A percentile compares a stretch with the other conserved stretches of the same genome.
These are phyloP conservation scores for Brachystomella parvula DNA, from an alignment of 1,140 invertebrate genomes.

Conservation along the genomic window DNA sequence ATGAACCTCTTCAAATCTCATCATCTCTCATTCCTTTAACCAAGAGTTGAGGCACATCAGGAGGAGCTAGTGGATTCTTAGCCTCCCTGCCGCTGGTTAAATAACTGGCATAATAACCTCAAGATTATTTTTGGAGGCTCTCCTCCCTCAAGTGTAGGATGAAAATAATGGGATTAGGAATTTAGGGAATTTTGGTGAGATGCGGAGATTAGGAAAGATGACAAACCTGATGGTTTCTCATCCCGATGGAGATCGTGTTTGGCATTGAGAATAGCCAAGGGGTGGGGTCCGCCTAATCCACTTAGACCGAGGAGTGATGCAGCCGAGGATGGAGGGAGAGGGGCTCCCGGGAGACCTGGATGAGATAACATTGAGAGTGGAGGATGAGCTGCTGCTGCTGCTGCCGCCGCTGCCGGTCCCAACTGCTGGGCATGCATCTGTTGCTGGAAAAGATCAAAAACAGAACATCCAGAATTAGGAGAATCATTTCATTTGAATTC, in stretches of 20 bases:
- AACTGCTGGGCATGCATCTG: conserved; percentile 87
- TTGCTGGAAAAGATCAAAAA: conserved; percentile 49
- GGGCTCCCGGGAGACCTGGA: conserved; percentile 52
- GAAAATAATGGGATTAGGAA: conserved; percentile 8
- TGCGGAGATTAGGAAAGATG: conserved; percentile 9
- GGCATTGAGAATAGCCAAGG: conserved; percentile 56
- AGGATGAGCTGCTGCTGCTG: conserved; percentile 66
- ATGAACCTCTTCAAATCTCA: too few relatives aligned
- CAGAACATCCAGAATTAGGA: conserved; percentile 12
- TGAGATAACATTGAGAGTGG: conserved; percentile 64
- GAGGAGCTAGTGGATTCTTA: too few relatives aligned
- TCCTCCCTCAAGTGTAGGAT: too few relatives aligned
- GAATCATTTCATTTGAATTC: conserved; percentile 7
- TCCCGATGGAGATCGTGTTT: conserved; percentile 49
- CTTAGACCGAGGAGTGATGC: conserved; percentile 51
- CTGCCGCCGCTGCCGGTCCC: conserved; percentile 67
- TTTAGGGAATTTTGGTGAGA: neutral
- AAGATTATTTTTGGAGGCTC: too few relatives aligned
- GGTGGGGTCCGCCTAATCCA: conserved; percentile 51
- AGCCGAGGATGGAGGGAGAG: conserved; percentile 50
- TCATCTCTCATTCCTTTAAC: too few relatives aligned
- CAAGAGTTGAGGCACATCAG: too few relatives aligned
- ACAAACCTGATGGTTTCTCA: conserved; percentile 36
- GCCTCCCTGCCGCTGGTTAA: too few relatives aligned
- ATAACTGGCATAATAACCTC: too few relatives aligned